phyloP scores from a whole-genome alignment of 1,140 invertebrate species.

The Drosophila trapezifrons region DNA sequence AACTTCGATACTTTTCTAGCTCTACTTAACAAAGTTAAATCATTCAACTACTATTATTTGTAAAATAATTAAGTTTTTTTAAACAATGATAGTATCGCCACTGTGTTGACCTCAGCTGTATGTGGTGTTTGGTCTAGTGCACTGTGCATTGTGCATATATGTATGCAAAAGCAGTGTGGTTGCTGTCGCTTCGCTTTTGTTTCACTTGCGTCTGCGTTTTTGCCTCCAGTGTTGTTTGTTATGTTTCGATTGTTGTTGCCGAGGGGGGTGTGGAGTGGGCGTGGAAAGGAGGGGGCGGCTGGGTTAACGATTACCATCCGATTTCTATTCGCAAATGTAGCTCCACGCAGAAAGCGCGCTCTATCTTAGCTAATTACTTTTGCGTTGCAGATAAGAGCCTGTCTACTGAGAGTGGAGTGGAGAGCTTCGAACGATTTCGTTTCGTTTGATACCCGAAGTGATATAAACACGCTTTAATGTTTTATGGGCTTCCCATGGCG shows the following conservation, averaged over 20 bases:
- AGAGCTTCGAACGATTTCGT: conserved; percentile 29
- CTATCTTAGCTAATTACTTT: conserved; percentile 42
- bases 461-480: conserved; percentile 56
- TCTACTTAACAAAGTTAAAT: too few relatives aligned
- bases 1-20: too few relatives aligned
- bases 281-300: conserved; percentile 32
- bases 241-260: conserved; percentile 33
- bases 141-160: conserved; percentile 38
- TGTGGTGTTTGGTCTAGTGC: conserved; percentile 55
- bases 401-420: conserved; percentile 8
- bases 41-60: too few relatives aligned
- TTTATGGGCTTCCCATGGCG: conserved; percentile 53
- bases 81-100: not conserved
- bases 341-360: conserved; percentile 22
- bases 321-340: conserved; percentile 19
- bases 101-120: conserved; percentile 6
- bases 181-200: conserved; percentile 57
- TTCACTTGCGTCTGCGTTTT: conserved; percentile 65
- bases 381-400: conserved; percentile 36
- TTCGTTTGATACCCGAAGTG: conserved; percentile 54
- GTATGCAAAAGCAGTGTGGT: conserved; percentile 38
- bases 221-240: conserved; percentile 48
- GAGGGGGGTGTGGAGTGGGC: not conserved
- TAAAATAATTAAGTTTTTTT: too few relatives aligned
- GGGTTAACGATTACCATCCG: conserved; percentile 36